Evolutionary conservation across 1,140 invertebrate species (phyloP).

Genomic region (Kradibia gibbosae): DNA sequence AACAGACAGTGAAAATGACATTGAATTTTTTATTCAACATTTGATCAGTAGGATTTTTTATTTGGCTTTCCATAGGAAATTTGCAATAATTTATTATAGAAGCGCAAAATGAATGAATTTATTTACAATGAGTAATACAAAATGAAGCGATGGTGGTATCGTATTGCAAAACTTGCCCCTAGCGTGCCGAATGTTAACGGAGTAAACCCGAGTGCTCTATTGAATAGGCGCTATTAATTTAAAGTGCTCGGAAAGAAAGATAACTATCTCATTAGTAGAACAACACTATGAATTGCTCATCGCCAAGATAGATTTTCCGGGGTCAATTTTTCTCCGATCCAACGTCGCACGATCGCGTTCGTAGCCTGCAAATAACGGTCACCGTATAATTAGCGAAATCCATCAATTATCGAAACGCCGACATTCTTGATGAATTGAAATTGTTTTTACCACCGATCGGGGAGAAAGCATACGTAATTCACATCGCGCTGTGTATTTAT

Average conservation of each 20-base stretch:
- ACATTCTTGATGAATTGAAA: too few relatives aligned
- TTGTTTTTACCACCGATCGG: too few relatives aligned
- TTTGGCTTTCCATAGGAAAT: too few relatives aligned
- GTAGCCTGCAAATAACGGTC: neutral
- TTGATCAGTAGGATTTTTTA: too few relatives aligned
- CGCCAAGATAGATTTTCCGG: neutral
- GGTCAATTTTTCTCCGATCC: constrained; percentile 5
- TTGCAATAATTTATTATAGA: too few relatives aligned
- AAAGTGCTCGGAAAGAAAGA: constrained; percentile 26
- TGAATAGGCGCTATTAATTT: constrained; percentile 39
- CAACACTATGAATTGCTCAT: constrained; percentile 1
- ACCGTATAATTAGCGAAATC: constrained; percentile 1
- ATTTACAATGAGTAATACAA: too few relatives aligned
- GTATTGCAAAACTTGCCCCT: neutral
- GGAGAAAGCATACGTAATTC: too few relatives aligned
- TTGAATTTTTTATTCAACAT: too few relatives aligned
- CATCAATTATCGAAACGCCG: neutral
- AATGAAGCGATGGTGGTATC: neutral
- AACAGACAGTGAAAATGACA: too few relatives aligned
- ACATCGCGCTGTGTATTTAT: too few relatives aligned
- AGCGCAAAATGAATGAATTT: too few relatives aligned
- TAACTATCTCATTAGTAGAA: constrained; percentile 26
- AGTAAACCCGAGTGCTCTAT: constrained; percentile 28
- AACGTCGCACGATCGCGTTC: neutral
- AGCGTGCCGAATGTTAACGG: neutral